Conservation (phyloP, 2,113 vertebrate genomes). For the Astur gentilis region DNA sequence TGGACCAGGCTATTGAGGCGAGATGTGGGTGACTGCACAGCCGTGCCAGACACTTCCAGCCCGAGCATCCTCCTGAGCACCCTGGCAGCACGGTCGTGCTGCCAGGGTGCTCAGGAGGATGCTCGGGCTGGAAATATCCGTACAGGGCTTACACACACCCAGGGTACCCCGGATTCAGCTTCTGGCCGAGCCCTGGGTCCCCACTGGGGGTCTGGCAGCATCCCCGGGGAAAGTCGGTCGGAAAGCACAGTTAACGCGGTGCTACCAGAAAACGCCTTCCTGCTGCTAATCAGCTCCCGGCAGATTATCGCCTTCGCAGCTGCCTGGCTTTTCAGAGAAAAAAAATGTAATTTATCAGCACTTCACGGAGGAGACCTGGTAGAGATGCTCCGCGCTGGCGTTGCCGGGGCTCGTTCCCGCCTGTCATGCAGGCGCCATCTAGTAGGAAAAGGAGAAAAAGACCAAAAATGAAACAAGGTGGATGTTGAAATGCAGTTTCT, state of each 20-base stretch:
- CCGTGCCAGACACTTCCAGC: fast-evolving
- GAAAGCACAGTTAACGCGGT: fast-evolving
- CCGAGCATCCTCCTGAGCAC: not conserved
- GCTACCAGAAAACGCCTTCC: not conserved
- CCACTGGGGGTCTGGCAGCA: not conserved
- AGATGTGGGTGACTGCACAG: not conserved
- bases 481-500: not conserved
- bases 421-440: constrained; percentile 39
- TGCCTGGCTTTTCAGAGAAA: constrained; percentile 4
- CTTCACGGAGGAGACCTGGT: not conserved
- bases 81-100: fast-evolving
- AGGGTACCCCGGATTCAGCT: fast-evolving
- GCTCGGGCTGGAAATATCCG: fast-evolving
- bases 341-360: constrained; percentile 8
- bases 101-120: not conserved
- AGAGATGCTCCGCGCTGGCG: not conserved
- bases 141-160: not conserved
- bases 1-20: not conserved
- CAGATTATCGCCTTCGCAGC: not conserved
- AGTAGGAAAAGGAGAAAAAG: constrained; percentile 44
- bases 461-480: not conserved
- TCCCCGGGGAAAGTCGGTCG: fast-evolving
- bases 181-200: fast-evolving
- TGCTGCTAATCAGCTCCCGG: not conserved
- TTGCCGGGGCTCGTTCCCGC: not conserved